Conservation (phyloP, 1,140 invertebrate species). For the Megathymus violae region DNA sequence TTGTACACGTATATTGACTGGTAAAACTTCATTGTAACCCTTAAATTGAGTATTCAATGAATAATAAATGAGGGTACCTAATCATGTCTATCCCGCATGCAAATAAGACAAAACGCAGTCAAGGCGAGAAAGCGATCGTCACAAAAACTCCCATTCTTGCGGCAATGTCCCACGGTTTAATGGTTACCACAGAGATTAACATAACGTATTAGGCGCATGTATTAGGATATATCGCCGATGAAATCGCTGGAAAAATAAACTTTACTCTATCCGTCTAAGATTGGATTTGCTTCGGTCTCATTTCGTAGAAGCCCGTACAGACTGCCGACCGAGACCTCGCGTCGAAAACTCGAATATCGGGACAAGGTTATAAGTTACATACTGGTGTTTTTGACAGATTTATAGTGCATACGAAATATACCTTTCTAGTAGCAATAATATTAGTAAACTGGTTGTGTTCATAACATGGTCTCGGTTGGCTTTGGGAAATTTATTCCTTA, state of each 20-base stretch:
- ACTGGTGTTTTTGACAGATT: slow-evolving; percentile 8
- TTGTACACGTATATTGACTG: too few relatives aligned
- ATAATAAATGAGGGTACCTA: too few relatives aligned
- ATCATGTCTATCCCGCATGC: slow-evolving; percentile 3
- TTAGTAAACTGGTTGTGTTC: too few relatives aligned
- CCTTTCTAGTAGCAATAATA: too few relatives aligned
- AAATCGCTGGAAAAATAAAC: slow-evolving; percentile 5
- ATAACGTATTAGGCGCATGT: slow-evolving; percentile 22
- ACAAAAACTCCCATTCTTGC: slow-evolving; percentile 14
- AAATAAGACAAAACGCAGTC: slow-evolving; percentile 15
- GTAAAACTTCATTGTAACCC: too few relatives aligned
- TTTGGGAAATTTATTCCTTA: too few relatives aligned
- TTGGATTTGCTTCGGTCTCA: background rate
- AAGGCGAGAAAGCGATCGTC: slow-evolving; percentile 19
- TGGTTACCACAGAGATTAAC: slow-evolving; percentile 25
- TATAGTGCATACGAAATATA: slow-evolving; percentile 1
- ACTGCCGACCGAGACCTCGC: slow-evolving; percentile 25
- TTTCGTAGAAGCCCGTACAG: background rate
- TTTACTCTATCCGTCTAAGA: slow-evolving; percentile 10
- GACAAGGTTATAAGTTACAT: slow-evolving; percentile 15
- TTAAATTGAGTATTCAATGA: too few relatives aligned
- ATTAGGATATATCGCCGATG: slow-evolving; percentile 13
- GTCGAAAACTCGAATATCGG: slow-evolving; percentile 5
- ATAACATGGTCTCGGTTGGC: too few relatives aligned
- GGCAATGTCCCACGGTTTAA: slow-evolving; percentile 21